Percentiles rank a stretch among this genome's conserved stretches.
Conservation (phyloP, 2,113 vertebrate genomes). For the Carollia perspicillata region DNA sequence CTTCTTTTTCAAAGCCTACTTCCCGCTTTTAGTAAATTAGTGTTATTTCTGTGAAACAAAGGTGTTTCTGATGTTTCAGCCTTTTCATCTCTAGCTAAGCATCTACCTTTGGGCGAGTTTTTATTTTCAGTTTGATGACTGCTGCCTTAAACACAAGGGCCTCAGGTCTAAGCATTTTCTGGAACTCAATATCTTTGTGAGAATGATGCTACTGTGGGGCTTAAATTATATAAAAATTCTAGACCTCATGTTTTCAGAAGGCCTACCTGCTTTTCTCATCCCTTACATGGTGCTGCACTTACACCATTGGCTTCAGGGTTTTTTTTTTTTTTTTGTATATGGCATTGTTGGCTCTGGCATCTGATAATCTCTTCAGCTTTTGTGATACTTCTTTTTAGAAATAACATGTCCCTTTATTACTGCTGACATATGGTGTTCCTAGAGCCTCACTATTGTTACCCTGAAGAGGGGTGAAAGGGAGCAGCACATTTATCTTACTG, state of each 20-base stretch:
- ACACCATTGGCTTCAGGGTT: not conserved
- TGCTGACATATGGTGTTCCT: slow-evolving; percentile 9
- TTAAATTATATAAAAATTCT: not conserved
- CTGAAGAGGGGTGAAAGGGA: not conserved
- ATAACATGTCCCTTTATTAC: slow-evolving; percentile 15
- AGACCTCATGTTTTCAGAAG: not conserved
- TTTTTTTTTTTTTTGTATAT: not conserved
- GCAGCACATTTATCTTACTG: slow-evolving; percentile 3
- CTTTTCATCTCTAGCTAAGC: slow-evolving; percentile 56
- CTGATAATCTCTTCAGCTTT: slow-evolving; percentile 18
- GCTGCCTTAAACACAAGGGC: not conserved
- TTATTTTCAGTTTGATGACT: slow-evolving; percentile 46
- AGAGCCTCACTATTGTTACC: slow-evolving; percentile 9
- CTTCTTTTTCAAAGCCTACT: slow-evolving; percentile 18
- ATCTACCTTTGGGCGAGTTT: slow-evolving; percentile 29
- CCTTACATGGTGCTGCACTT: not conserved
- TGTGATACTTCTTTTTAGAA: not conserved
- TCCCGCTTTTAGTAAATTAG: slow-evolving; percentile 54
- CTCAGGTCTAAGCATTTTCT: slow-evolving; percentile 15
- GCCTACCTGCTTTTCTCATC: not conserved
- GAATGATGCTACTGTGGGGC: not conserved
- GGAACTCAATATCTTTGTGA: not conserved
- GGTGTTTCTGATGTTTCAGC: slow-evolving; percentile 62
- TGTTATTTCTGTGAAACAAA: slow-evolving; percentile 56
- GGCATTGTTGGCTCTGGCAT: slow-evolving; percentile 1